Base-by-base conservation (phyloP, 2,888 invertebrate genomes). In the Acanthopleura granulata region DNA sequence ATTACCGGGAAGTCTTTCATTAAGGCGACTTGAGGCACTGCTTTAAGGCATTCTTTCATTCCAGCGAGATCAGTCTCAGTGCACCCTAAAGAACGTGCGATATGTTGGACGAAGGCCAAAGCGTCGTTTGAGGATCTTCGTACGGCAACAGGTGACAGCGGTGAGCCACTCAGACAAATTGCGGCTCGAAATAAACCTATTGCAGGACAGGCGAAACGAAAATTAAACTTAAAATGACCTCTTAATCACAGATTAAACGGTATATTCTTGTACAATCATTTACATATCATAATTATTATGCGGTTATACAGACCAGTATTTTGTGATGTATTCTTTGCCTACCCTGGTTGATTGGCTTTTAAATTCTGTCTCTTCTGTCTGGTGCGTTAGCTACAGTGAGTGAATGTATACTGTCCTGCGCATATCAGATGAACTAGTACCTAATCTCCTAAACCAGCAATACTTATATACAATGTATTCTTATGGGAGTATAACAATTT, bases 91-190 rank as follows among this genome's bases (percentile, higher is more conserved):
- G 15, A 16, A 27, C 49, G n/a, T 1, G 49, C 40, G 15, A 71
- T 40, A 16, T n/a, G 22, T 71, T 49, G 15, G 18, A 71, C 71
- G 15, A 16, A 18, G n/a, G 40, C 1, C 40, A 49, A 22, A 22
- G 71, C 18, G 25, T 71, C 71, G 18, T 22, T 25, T 1, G 71
- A 71, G 6, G 71, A 49, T 16, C 40, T 1, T 18, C 49, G 71
- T 27, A 71, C 71, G 40, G 71, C 71, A 4, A 71, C 49, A 16
- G 40, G 14, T 22, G 71, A 40, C 71, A 71, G n/a, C n/a, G 50
- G 71, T 9, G 71, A 71, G 71, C 71, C 71, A n/a, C 71, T 71
- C n/a, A 71, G 71, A 49, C 71, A 71, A 49, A 71, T 71, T 15
- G 50, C 71, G 40, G 49, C 14, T 14, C 50, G 18, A 49, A 71